Conservation (phyloP, 2,888 invertebrate genomes). For the Campopleginae sp. region DNA sequence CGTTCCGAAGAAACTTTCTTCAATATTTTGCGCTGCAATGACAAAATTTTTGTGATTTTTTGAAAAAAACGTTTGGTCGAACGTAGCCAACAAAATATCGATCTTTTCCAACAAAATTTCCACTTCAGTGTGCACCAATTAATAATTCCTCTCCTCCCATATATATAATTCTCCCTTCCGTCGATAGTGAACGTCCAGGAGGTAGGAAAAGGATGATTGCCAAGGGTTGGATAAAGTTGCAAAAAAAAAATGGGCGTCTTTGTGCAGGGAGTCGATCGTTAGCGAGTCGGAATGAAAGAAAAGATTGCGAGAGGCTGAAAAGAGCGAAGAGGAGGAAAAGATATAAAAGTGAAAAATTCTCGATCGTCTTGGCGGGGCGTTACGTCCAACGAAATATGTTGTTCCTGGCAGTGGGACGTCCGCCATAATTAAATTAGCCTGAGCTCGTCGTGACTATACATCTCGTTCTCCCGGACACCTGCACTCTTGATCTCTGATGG, state of each 20-base stretch:
- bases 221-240: conserved; percentile 10
- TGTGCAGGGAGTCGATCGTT: conserved; percentile 16
- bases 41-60: too few relatives aligned
- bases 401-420: conserved; percentile 65
- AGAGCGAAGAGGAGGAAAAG: background rate
- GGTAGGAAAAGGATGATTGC: conserved; percentile 24
- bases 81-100: too few relatives aligned
- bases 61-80: too few relatives aligned
- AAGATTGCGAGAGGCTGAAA: conserved; percentile 17
- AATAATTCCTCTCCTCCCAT: background rate
- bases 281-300: conserved; percentile 21
- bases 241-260: background rate
- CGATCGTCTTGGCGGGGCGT: conserved; percentile 47
- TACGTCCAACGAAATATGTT: conserved; percentile 66
- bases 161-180: background rate
- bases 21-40: too few relatives aligned
- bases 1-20: too few relatives aligned
- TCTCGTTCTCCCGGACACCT: conserved; percentile 77
- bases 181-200: background rate
- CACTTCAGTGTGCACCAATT: too few relatives aligned
- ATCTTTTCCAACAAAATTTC: too few relatives aligned
- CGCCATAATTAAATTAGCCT: conserved; percentile 76
- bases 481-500: conserved; percentile 80
- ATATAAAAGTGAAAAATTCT: conserved; percentile 49
- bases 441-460: conserved; percentile 66